phyloP scores from a whole-genome alignment of 2,888 invertebrate species.

The Thereva unica region DNA sequence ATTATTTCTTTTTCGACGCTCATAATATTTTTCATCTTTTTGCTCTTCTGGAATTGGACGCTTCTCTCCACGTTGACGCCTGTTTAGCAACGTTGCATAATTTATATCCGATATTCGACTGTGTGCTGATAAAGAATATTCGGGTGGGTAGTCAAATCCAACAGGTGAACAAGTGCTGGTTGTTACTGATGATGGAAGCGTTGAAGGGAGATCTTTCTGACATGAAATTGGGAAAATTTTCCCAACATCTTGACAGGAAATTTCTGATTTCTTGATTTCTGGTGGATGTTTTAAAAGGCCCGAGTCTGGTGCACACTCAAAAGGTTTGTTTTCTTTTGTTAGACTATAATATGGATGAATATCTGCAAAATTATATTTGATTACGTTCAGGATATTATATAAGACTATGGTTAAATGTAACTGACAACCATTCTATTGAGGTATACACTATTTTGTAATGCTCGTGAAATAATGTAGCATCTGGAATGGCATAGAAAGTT shows the following conservation, averaged over 20 bases:
- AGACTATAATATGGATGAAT: slow-evolving; percentile 47
- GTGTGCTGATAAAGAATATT: slow-evolving; percentile 45
- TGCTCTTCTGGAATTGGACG: slow-evolving; percentile 84
- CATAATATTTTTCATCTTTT: slow-evolving; percentile 90
- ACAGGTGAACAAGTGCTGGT: slow-evolving; percentile 14
- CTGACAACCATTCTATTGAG: too few relatives aligned
- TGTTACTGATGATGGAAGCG: slow-evolving; percentile 5
- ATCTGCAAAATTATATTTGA: slow-evolving; percentile 43
- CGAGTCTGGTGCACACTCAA: slow-evolving; percentile 30
- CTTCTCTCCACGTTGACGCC: slow-evolving; percentile 77
- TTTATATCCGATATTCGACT: slow-evolving; percentile 54
- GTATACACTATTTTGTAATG: too few relatives aligned
- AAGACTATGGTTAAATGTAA: too few relatives aligned
- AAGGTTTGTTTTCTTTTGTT: slow-evolving; percentile 43
- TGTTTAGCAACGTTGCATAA: slow-evolving; percentile 51
- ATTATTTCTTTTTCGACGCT: slow-evolving; percentile 83
- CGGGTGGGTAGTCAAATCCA: slow-evolving; percentile 16
- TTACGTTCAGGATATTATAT: too few relatives aligned
- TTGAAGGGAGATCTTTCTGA: slow-evolving; percentile 10
- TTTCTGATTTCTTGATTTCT: slow-evolving; percentile 11
- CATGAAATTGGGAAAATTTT: slow-evolving; percentile 24
- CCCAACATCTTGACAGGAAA: slow-evolving; percentile 16
- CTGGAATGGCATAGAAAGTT: too few relatives aligned
- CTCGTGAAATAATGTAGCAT: too few relatives aligned
- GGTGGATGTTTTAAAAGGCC: slow-evolving; percentile 7